Evolutionary conservation across 2,888 invertebrate species (phyloP).

Genomic region (Parapristionchus giblindavisi): DNA sequence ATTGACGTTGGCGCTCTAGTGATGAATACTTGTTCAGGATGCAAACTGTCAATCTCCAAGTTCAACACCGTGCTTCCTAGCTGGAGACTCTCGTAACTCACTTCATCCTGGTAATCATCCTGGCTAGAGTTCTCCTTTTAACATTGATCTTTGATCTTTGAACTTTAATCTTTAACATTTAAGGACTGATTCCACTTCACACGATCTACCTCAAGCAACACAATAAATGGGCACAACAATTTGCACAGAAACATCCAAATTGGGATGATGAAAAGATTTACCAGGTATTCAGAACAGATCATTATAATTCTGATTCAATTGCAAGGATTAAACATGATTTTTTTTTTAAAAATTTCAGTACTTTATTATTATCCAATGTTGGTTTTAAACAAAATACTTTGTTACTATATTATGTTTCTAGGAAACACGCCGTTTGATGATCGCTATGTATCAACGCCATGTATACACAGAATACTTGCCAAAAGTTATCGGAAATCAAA

Average conservation of each 20-base stretch:
- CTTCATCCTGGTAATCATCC: conserved; percentile 50
- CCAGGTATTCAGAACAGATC: conserved; percentile 39
- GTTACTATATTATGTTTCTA: too few species aligned
- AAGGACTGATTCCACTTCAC: conserved; percentile 51
- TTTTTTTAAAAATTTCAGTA: too few species aligned
- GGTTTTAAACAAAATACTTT: not conserved
- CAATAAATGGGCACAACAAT: conserved; percentile 55
- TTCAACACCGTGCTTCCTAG: conserved; percentile 44
- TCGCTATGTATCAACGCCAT: conserved; percentile 74
- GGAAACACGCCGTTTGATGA: conserved; percentile 70
- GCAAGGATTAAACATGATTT: not conserved
- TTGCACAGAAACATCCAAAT: conserved; percentile 39
- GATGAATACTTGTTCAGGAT: conserved; percentile 39
- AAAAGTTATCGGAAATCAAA: conserved; percentile 76
- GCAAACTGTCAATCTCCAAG: conserved; percentile 38
- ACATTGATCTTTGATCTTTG: not conserved
- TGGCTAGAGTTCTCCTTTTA: not conserved
- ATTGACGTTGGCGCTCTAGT: too few species aligned
- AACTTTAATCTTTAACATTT: too few species aligned
- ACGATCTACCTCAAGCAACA: conserved; percentile 60
- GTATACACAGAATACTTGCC: conserved; percentile 76
- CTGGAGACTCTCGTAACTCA: conserved; percentile 57
- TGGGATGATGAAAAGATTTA: conserved; percentile 50
- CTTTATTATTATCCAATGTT: too few species aligned
- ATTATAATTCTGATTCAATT: not conserved